phyloP scores from a whole-genome alignment of 2,888 invertebrate genomes.

The Apodemia hepburni region DNA sequence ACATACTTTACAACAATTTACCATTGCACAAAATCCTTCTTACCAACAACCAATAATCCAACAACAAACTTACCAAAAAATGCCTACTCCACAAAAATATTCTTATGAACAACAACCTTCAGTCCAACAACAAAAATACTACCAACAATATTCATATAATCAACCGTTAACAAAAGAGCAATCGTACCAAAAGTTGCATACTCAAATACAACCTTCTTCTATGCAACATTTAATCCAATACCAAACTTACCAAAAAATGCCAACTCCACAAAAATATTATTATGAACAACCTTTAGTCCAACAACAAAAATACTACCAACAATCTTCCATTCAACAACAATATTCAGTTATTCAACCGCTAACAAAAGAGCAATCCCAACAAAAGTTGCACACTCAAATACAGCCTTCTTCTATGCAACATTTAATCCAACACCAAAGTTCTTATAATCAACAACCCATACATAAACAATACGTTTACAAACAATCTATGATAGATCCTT shows the following conservation, averaged over 20 bases:
- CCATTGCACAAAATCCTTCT: background rate
- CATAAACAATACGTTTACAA: background rate
- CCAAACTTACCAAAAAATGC: background rate
- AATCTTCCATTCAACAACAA: slow-evolving; percentile 1
- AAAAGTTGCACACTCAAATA: background rate
- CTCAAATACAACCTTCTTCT: background rate
- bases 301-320: background rate
- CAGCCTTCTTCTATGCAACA: background rate
- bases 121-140: background rate
- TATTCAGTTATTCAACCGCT: background rate
- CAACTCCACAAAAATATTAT: background rate
- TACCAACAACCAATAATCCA: background rate
- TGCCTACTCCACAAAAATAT: background rate
- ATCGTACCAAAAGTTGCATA: background rate
- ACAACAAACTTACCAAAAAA: background rate
- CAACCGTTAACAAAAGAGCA: background rate
- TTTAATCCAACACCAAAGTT: background rate
- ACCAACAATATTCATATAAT: background rate
- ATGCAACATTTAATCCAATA: background rate
- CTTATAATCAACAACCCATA: background rate
- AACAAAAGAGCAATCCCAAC: background rate
- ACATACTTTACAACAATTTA: background rate
- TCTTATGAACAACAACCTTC: too few species aligned
- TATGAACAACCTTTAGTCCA: too few species aligned
- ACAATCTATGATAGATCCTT: background rate